Conservation (phyloP, 92 coral and sea anemone genomes). For the Phymanthus crucifer region DNA sequence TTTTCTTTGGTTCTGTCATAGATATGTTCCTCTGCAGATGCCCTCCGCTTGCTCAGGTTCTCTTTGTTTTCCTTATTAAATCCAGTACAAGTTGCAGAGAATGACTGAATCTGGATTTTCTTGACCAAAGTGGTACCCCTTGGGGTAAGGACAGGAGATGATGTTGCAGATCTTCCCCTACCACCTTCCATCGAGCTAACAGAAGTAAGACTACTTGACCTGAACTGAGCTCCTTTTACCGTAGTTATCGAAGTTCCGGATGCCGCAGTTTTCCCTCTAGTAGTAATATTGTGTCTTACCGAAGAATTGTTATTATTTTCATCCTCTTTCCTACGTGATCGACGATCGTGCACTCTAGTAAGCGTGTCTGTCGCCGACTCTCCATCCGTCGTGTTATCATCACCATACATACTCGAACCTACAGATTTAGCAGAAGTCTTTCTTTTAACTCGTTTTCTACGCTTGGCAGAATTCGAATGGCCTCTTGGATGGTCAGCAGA, state of each 20-base stretch:
- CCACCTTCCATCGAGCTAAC: conserved; percentile 91
- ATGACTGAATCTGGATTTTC: conserved; percentile 91
- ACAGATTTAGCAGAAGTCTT: conserved; percentile 82
- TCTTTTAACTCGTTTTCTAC: conserved; percentile 78
- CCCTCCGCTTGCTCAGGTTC: conserved; percentile 50
- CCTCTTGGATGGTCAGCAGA: conserved; percentile 53
- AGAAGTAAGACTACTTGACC: conserved; percentile 98
- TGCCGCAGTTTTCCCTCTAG: conserved; percentile 22
- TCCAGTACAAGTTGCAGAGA: conserved; percentile 73
- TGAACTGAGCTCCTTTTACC: conserved; percentile 67
- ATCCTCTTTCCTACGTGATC: conserved; percentile 38
- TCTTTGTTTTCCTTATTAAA: conserved; percentile 62
- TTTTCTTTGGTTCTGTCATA: conserved; percentile 45
- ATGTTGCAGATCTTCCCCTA: conserved; percentile 47
- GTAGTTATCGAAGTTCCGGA: conserved; percentile 47
- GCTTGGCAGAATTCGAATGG: conserved; percentile 59
- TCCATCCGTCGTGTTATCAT: conserved; percentile 84
- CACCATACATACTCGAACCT: conserved; percentile 83
- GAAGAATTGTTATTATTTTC: conserved; percentile 22
- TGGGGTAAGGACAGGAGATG: conserved; percentile 78
- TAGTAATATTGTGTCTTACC: conserved; percentile 9
- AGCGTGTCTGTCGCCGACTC: conserved; percentile 63
- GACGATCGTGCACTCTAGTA: conserved; percentile 34
- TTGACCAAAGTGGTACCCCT: conserved; percentile 80
- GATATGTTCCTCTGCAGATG: conserved; percentile 67